Percentiles rank a stretch among this genome's conserved stretches.
These are phyloP conservation scores for Caerostris extrusa DNA, from an alignment of 1,140 invertebrate species.

Conservation along the genomic window DNA sequence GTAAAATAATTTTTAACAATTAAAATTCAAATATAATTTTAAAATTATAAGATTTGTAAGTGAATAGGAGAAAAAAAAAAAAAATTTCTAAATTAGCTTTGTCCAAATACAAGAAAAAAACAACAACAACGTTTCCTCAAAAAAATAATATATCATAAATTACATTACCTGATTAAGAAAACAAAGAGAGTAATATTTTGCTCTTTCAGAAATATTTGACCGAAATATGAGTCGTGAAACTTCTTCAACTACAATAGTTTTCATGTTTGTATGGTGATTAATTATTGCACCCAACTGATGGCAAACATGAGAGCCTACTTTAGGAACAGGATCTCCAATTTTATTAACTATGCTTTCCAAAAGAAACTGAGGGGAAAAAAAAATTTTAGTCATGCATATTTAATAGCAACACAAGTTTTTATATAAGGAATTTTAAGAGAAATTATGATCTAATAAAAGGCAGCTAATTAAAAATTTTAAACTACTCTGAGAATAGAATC, in stretches of 20 bases:
- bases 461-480: too few species aligned
- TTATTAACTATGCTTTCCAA: slow-evolving; percentile 94
- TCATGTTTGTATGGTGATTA: slow-evolving; percentile 94
- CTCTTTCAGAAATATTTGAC: slow-evolving; percentile 90
- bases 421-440: too few species aligned
- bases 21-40: too few species aligned
- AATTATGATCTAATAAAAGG: too few species aligned
- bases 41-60: too few species aligned
- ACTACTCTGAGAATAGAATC: too few species aligned
- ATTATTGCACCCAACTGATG: slow-evolving; percentile 93
- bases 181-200: slow-evolving; percentile 97
- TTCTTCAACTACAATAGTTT: slow-evolving; percentile 91
- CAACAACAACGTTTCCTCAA: too few species aligned
- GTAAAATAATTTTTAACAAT: too few species aligned
- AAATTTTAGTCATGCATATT: background rate
- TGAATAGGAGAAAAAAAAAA: too few species aligned
- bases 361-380: slow-evolving; percentile 82
- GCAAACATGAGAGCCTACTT: slow-evolving; percentile 92
- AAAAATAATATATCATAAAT: too few species aligned
- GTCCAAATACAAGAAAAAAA: background rate
- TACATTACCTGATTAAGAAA: slow-evolving; percentile 88
- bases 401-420: background rate
- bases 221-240: slow-evolving; percentile 94
- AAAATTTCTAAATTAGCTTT: background rate
- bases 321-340: slow-evolving; percentile 94